Conservation (phyloP, 2,113 vertebrate species). For the Thamnophis sirtalis region DNA sequence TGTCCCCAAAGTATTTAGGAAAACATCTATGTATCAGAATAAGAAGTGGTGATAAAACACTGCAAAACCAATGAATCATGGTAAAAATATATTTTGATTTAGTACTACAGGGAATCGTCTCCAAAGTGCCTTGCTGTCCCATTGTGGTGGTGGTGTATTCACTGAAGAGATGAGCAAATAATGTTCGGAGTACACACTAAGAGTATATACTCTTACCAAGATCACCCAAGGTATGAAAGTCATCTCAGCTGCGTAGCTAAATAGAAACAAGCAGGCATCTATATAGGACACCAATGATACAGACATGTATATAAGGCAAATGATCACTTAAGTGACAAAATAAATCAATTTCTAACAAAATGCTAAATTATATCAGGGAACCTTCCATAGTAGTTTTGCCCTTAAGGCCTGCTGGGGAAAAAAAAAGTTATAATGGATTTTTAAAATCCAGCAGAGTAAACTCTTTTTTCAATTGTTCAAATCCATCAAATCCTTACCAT, state of each 20-base stretch:
- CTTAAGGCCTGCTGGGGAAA: neutral
- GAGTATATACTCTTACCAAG: neutral
- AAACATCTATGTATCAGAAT: neutral
- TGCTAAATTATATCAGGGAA: neutral
- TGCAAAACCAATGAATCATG: neutral
- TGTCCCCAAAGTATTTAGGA: neutral
- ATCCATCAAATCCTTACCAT: neutral
- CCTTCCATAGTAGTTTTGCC: neutral
- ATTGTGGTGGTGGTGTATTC: neutral
- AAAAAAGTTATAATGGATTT: neutral
- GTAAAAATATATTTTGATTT: neutral
- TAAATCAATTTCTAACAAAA: neutral
- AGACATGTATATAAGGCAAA: neutral
- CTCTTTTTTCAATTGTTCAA: neutral
- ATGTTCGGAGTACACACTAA: neutral
- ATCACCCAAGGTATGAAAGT: neutral
- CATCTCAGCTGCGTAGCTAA: neutral
- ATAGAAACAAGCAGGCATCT: neutral
- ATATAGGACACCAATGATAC: neutral
- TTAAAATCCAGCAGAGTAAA: neutral
- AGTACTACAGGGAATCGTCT: neutral
- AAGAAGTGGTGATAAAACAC: neutral
- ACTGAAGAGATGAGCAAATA: neutral
- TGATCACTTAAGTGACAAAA: neutral
- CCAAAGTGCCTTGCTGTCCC: neutral